Base-by-base conservation (phyloP, 1,140 invertebrate species). In the Calosoma granatense region DNA sequence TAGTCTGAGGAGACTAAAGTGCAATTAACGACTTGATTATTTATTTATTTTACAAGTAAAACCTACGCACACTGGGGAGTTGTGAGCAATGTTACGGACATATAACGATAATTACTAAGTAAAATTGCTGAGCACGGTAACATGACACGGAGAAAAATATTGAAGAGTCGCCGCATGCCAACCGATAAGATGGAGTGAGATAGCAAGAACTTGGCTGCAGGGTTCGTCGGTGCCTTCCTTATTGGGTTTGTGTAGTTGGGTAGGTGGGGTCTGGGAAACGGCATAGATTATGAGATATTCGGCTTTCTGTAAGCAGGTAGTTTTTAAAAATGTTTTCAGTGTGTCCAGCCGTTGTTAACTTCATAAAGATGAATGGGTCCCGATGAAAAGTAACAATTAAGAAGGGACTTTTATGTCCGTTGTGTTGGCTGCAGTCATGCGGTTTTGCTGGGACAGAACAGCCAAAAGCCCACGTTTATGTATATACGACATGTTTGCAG, bases 391-490 rank as follows among this genome's bases (percentile, higher is more conserved):
- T 59, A 57, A 65, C 62, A 64, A 65, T 64, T 64, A 63, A 60
- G 58, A 61, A 65, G 64, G 59, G 63, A 64, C 64, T 64, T 63
- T 60, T 59, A 58, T 60, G 62, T 53, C 64, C 62, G 64, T 64
- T 65, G 61, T 65, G 56, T 62, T 61, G 62, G 62, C 62, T 64
- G 58, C 59, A 64, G n/a, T n/a, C n/a, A n/a, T n/a, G n/a, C n/a
- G n/a, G n/a, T n/a, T n/a, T n/a, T n/a, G n/a, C n/a, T n/a, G n/a
- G n/a, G n/a, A n/a, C n/a, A n/a, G n/a, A n/a, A n/a, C n/a, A n/a
- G n/a, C n/a, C n/a, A n/a, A n/a, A n/a, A n/a, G n/a, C n/a, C n/a
- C n/a, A n/a, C n/a, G n/a, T n/a, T n/a, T n/a, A n/a, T n/a, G n/a
- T n/a, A n/a, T n/a, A n/a, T n/a, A n/a, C n/a, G n/a, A n/a, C n/a